Conservation (phyloP, 2,797 vertebrate genomes). For the Botia kubotai region DNA sequence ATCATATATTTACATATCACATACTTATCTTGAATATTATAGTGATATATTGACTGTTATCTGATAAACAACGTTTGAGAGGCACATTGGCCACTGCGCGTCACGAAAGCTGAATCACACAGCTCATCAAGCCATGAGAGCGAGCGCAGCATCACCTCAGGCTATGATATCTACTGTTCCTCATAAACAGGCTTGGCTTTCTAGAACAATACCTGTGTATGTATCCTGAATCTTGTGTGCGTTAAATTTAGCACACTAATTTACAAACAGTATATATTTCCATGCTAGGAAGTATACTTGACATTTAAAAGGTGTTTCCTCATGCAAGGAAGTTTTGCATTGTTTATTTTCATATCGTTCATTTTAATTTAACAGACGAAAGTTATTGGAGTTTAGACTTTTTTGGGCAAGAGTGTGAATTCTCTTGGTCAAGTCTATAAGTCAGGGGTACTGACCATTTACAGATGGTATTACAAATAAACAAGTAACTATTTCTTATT, state of each 20-base stretch:
- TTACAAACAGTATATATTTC: not conserved
- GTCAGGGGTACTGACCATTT: not conserved
- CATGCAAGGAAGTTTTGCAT: not conserved
- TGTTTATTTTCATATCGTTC: not conserved
- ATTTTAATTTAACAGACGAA: slow-evolving; percentile 1
- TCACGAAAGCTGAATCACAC: not conserved
- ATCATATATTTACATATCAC: slow-evolving; percentile 17
- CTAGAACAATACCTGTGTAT: not conserved
- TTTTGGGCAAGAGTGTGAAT: not conserved
- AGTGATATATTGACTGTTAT: not conserved
- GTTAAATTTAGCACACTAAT: not conserved
- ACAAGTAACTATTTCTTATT: too few relatives aligned
- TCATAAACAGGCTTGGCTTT: slow-evolving; percentile 36
- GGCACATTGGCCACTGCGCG: not conserved
- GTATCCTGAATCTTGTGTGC: not conserved
- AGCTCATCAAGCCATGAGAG: slow-evolving; percentile 4
- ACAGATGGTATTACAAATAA: not conserved
- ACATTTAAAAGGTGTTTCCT: not conserved
- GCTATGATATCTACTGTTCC: slow-evolving; percentile 40
- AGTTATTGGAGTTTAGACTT: not conserved
- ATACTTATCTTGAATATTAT: slow-evolving; percentile 30
- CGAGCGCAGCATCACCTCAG: slow-evolving; percentile 22
- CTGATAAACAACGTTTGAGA: not conserved
- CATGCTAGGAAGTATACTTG: not conserved
- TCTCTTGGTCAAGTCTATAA: not conserved